phyloP scores from a whole-genome alignment of 2,888 invertebrate species.

The Coenonympha arcania region DNA sequence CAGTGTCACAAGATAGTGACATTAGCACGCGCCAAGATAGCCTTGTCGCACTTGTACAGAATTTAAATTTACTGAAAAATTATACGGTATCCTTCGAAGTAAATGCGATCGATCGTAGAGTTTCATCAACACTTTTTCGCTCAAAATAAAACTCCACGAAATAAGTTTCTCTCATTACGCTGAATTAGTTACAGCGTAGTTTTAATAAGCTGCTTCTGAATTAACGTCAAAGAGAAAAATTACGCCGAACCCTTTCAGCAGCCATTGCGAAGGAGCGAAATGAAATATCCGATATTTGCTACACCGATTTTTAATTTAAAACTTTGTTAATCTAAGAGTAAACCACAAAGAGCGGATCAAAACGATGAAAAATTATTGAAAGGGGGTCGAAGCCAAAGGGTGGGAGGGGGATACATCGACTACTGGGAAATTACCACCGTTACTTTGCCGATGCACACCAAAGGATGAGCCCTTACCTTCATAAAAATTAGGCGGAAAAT shows the following conservation, averaged over 20 bases:
- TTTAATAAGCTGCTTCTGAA: slow-evolving; percentile 3
- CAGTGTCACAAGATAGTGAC: too few relatives aligned
- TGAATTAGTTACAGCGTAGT: neutral
- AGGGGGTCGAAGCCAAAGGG: slow-evolving; percentile 56
- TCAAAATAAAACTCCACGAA: neutral
- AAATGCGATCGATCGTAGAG: neutral
- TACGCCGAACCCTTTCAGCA: slow-evolving; percentile 6
- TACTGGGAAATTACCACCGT: slow-evolving; percentile 52
- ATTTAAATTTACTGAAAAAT: neutral
- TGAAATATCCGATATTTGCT: slow-evolving; percentile 54
- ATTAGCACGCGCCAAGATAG: too few relatives aligned
- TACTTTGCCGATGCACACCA: slow-evolving; percentile 31
- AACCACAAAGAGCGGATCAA: slow-evolving; percentile 70
- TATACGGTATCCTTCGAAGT: neutral
- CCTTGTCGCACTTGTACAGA: too few relatives aligned
- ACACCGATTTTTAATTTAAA: slow-evolving; percentile 67
- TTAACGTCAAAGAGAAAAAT: neutral
- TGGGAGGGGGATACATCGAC: slow-evolving; percentile 58
- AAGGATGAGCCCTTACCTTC: slow-evolving; percentile 23
- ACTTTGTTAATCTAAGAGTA: slow-evolving; percentile 73
- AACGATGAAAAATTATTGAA: slow-evolving; percentile 75
- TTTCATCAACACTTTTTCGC: neutral
- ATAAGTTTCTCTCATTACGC: neutral
- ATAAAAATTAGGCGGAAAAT: slow-evolving; percentile 29
- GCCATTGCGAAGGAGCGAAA: slow-evolving; percentile 21